Percentiles rank a stretch among this genome's conserved stretches.
These are phyloP conservation scores for Enteromius trimaculatus DNA, from an alignment of 2,797 vertebrate species.

Conservation along the genomic window DNA sequence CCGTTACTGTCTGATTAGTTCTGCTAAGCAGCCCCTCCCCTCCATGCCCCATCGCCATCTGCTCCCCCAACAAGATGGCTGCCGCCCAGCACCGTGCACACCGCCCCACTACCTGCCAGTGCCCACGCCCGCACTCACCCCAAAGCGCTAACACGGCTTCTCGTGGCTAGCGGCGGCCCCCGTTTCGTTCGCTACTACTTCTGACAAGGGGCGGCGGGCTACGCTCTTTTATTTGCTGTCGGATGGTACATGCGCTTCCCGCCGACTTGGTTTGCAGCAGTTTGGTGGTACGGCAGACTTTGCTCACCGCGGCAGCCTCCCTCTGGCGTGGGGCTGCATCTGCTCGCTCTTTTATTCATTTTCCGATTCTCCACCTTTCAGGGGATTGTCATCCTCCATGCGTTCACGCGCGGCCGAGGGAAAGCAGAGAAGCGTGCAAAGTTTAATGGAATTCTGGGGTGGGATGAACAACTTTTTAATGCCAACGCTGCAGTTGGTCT, in stretches of 20 bases:
- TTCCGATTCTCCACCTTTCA: constrained; percentile 88
- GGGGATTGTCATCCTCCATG: constrained; percentile 60
- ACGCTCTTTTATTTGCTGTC: constrained; percentile 94
- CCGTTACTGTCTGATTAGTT: constrained; percentile 99
- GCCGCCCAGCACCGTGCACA: constrained; percentile 88
- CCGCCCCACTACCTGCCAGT: constrained; percentile 92
- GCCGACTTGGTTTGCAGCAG: constrained; percentile 98
- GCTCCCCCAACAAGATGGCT: constrained; percentile 94
- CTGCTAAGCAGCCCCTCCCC: constrained; percentile 99
- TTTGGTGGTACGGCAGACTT: constrained; percentile 99
- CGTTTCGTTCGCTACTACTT: constrained; percentile 75
- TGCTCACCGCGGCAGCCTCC: constrained; percentile 91
- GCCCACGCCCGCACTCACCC: constrained; percentile 85
- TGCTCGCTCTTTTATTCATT: constrained; percentile 96
- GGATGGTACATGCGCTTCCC: constrained; percentile 98
- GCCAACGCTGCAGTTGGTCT: constrained; percentile 69
- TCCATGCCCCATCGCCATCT: constrained; percentile 83
- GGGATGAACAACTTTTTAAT: constrained; percentile 63
- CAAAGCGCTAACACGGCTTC: constrained; percentile 90
- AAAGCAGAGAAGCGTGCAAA: constrained; percentile 72
- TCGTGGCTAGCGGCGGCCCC: constrained; percentile 82
- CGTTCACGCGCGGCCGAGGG: constrained; percentile 58
- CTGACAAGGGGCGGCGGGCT: constrained; percentile 83
- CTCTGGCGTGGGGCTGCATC: constrained; percentile 99
- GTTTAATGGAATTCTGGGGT: constrained; percentile 77